Evolutionary conservation across 2,113 vertebrate species (phyloP).

Genomic region (Cygnus atratus): DNA sequence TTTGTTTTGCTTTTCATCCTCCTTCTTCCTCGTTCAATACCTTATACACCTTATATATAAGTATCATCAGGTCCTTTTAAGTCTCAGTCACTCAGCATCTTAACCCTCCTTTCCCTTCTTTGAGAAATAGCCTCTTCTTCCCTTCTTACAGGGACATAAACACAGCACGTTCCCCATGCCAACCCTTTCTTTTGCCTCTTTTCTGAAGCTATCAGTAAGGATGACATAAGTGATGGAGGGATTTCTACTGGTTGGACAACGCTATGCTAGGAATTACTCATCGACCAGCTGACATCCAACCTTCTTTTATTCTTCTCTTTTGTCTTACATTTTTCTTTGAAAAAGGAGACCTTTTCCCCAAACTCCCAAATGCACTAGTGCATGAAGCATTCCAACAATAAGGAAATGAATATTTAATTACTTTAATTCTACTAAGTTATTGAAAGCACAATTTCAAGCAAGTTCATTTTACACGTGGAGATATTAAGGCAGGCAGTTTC

Average conservation of each 20-base stretch:
- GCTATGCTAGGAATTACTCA: background rate
- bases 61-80: background rate
- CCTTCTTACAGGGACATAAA: background rate
- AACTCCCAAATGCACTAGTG: background rate
- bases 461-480: background rate
- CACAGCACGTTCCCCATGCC: background rate
- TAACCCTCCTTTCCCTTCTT: background rate
- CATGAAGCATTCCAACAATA: background rate
- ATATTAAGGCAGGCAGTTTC: background rate
- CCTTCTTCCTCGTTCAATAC: background rate
- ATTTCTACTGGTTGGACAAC: background rate
- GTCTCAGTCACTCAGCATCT: background rate
- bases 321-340: background rate
- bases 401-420: slow-evolving; percentile 40
- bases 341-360: background rate
- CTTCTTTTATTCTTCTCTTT: background rate
- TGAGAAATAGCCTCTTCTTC: background rate
- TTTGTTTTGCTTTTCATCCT: background rate
- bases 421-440: slow-evolving; percentile 14
- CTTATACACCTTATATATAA: background rate
- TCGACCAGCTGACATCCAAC: background rate
- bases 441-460: slow-evolving; percentile 6
- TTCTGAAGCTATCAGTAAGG: background rate
- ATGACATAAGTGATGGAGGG: background rate
- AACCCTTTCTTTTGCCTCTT: background rate